phyloP scores from a whole-genome alignment of 2,797 vertebrate genomes.

The Salmo trutta region DNA sequence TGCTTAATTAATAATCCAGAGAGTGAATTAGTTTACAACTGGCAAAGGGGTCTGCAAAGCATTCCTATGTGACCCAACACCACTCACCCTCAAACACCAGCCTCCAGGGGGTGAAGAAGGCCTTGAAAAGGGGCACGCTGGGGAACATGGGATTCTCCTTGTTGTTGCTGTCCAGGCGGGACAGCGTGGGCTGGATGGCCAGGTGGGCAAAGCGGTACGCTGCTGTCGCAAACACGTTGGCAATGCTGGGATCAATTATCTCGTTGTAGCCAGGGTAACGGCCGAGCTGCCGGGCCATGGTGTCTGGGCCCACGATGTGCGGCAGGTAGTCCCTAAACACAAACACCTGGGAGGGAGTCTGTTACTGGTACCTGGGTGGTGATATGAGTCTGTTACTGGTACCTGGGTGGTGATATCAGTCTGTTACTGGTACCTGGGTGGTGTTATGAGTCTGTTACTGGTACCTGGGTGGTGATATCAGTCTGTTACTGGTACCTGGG shows the following conservation, averaged over 20 bases:
- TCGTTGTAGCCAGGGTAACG: slow-evolving; percentile 73
- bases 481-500: too few species aligned
- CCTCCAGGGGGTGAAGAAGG: slow-evolving; percentile 86
- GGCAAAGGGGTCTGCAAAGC: not conserved
- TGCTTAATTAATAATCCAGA: too few species aligned
- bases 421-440: too few species aligned
- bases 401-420: too few species aligned
- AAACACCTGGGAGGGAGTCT: slow-evolving; percentile 74
- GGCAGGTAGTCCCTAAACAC: slow-evolving; percentile 86
- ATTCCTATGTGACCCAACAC: not conserved
- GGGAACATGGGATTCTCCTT: slow-evolving; percentile 59
- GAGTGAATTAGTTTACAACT: too few species aligned
- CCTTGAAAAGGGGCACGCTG: slow-evolving; percentile 69
- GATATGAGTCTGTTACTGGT: too few species aligned
- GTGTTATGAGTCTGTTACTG: too few species aligned
- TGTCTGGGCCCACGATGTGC: slow-evolving; percentile 75
- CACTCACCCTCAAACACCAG: slow-evolving; percentile 80
- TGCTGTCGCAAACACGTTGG: slow-evolving; percentile 85
- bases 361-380: too few species aligned
- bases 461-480: too few species aligned
- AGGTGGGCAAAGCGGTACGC: slow-evolving; percentile 88
- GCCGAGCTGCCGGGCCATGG: slow-evolving; percentile 63
- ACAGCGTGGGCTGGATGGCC: slow-evolving; percentile 77
- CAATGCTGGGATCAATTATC: slow-evolving; percentile 77
- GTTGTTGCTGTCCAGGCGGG: slow-evolving; percentile 72